Evolutionary conservation across 2,113 vertebrate species (phyloP).

Genomic region (Aleadryas rufinucha): DNA sequence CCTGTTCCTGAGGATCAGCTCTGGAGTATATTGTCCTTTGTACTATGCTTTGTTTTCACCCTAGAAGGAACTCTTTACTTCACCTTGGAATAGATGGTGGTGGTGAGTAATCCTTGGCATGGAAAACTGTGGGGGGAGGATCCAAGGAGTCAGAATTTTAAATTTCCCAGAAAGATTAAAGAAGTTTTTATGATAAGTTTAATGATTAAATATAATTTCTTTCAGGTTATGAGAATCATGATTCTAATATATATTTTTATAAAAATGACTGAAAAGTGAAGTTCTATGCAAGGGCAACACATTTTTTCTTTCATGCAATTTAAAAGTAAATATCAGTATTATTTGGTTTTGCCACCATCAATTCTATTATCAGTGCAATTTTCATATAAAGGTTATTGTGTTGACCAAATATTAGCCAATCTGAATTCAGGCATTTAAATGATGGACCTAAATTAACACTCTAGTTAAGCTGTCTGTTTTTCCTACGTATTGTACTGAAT

Average conservation of each 20-base stretch:
- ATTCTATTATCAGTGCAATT: not conserved
- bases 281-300: not conserved
- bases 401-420: not conserved
- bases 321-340: not conserved
- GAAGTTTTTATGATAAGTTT: not conserved
- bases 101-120: not conserved
- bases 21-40: not conserved
- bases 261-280: not conserved
- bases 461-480: not conserved
- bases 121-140: not conserved
- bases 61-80: not conserved
- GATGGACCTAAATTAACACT: not conserved
- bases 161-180: not conserved
- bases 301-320: not conserved
- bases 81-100: not conserved
- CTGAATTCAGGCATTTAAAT: not conserved
- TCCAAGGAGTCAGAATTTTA: not conserved
- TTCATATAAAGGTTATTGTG: not conserved
- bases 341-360: not conserved
- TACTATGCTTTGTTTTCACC: not conserved
- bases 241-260: not conserved
- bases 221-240: not conserved
- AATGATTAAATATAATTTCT: not conserved
- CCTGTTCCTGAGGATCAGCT: not conserved
- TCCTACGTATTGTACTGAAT: not conserved